A percentile compares a stretch with the other conserved stretches of the same genome.
phyloP scores from a whole-genome alignment of 2,113 vertebrate genomes.

The Oryzias celebensis region DNA sequence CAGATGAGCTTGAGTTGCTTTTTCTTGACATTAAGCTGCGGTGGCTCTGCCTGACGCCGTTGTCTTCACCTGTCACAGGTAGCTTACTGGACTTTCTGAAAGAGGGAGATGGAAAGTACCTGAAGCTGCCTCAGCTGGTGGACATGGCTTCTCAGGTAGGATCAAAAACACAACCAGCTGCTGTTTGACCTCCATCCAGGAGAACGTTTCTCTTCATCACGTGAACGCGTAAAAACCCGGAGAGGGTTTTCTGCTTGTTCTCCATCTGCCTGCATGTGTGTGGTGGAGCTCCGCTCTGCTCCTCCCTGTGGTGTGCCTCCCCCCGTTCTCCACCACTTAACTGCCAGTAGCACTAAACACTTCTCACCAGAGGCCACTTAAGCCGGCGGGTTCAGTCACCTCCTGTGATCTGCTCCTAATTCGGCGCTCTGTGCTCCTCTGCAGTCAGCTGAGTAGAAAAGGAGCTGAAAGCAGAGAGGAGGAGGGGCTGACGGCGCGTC shows the following conservation, averaged over 20 bases:
- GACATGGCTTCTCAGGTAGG: slow-evolving; percentile 98
- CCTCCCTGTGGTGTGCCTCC: slow-evolving; percentile 10
- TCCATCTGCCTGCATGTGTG: slow-evolving; percentile 52
- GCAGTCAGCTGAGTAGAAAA: slow-evolving; percentile 23
- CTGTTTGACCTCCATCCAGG: slow-evolving; percentile 3
- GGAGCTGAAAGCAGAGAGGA: slow-evolving; percentile 9
- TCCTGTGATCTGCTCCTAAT: slow-evolving; percentile 62
- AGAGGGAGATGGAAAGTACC: slow-evolving; percentile 93
- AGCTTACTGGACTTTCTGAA: slow-evolving; percentile 97
- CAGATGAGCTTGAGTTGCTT: not conserved
- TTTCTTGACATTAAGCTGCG: not conserved
- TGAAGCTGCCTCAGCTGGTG: slow-evolving; percentile 96
- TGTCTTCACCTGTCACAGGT: slow-evolving; percentile 71
- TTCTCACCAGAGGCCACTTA: slow-evolving; percentile 64
- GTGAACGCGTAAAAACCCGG: not conserved
- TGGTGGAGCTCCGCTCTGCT: slow-evolving; percentile 39
- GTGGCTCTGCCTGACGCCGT: slow-evolving; percentile 15
- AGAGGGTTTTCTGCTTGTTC: slow-evolving; percentile 27
- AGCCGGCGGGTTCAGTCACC: slow-evolving; percentile 40
- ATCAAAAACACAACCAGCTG: slow-evolving; percentile 24
- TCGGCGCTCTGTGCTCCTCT: slow-evolving; percentile 23
- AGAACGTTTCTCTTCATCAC: slow-evolving; percentile 6
- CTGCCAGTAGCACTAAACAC: slow-evolving; percentile 62
- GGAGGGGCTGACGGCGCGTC: slow-evolving; percentile 7
- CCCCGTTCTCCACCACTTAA: slow-evolving; percentile 38